Conservation (phyloP, 2,797 vertebrate species). For the Poecilia velifera region DNA sequence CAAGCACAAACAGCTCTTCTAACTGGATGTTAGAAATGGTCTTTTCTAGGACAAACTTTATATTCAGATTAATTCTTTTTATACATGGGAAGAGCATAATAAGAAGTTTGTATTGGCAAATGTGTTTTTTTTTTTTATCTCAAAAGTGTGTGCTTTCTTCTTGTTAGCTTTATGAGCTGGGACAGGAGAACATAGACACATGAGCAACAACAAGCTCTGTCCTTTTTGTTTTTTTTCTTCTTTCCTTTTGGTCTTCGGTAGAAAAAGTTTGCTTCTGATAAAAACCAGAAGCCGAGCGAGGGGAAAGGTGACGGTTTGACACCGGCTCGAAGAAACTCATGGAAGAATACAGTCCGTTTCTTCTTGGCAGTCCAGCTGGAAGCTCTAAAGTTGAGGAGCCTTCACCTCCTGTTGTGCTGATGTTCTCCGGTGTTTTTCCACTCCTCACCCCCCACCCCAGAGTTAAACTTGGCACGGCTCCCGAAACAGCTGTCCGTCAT, state of each 20-base stretch:
- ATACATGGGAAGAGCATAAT: slow-evolving; percentile 64
- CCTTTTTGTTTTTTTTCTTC: slow-evolving; percentile 1
- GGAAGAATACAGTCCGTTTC: slow-evolving; percentile 55
- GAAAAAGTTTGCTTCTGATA: slow-evolving; percentile 30
- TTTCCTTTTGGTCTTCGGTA: slow-evolving; percentile 68
- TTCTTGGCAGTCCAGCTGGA: slow-evolving; percentile 53
- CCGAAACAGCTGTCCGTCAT: slow-evolving; percentile 55
- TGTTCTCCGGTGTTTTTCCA: slow-evolving; percentile 28
- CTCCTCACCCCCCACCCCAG: slow-evolving; percentile 27
- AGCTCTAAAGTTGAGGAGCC: slow-evolving; percentile 53
- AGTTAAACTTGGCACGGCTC: slow-evolving; percentile 43
- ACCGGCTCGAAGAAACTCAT: slow-evolving; percentile 30
- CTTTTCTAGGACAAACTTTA: slow-evolving; percentile 70
- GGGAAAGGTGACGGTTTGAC: slow-evolving; percentile 42
- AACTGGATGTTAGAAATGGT: slow-evolving; percentile 56
- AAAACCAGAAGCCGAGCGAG: slow-evolving; percentile 27
- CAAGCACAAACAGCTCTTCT: slow-evolving; percentile 54
- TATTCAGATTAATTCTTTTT: slow-evolving; percentile 55
- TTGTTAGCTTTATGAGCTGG: slow-evolving; percentile 39
- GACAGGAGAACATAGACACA: slow-evolving; percentile 32
- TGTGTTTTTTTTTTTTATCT: slow-evolving; percentile 39
- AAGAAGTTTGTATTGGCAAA: slow-evolving; percentile 56
- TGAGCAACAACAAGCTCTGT: slow-evolving; percentile 35
- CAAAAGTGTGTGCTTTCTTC: slow-evolving; percentile 47
- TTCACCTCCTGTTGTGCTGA: slow-evolving; percentile 38